Percentiles rank a stretch among this genome's conserved stretches.
Evolutionary conservation across 30 jellyfish, hydroid and myxozoan genomes (phyloP).

Genomic region (Phacellophora camtschatica): DNA sequence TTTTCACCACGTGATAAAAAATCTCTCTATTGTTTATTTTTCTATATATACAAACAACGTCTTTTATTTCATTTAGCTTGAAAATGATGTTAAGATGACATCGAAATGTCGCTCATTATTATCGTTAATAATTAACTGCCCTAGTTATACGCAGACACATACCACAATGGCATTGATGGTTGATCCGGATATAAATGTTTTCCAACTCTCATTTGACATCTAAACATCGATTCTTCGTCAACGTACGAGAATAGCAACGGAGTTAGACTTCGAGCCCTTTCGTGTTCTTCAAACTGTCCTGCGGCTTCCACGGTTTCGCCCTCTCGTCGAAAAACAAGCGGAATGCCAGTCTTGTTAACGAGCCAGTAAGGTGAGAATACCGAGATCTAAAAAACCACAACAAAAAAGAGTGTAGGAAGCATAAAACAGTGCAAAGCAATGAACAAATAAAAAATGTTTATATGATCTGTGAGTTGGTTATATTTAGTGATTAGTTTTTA

Average conservation of each 20-base stretch:
- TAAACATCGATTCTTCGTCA: constrained; percentile 74
- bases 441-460: too few relatives aligned
- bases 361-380: constrained; percentile 95
- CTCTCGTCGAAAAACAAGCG: constrained; percentile 91
- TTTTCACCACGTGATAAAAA: too few relatives aligned
- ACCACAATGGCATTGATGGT: constrained; percentile 42
- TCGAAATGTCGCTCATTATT: too few relatives aligned
- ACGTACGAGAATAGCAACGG: constrained; percentile 92
- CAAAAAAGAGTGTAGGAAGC: too few relatives aligned
- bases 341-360: constrained; percentile 93
- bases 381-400: constrained; percentile 68
- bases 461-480: too few relatives aligned
- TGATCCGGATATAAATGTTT: constrained; percentile 56
- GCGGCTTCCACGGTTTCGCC: constrained; percentile 95
- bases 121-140: too few relatives aligned
- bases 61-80: too few relatives aligned
- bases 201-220: constrained; percentile 96
- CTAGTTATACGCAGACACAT: background rate
- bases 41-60: too few relatives aligned
- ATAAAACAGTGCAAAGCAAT: too few relatives aligned
- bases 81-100: too few relatives aligned
- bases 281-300: constrained; percentile 99
- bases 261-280: constrained; percentile 94
- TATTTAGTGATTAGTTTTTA: too few relatives aligned
- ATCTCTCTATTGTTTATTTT: too few relatives aligned